Percentiles rank a stretch among this genome's conserved stretches.
phyloP scores from a whole-genome alignment of 1,140 invertebrate species.

The Polypedilum pembai region DNA sequence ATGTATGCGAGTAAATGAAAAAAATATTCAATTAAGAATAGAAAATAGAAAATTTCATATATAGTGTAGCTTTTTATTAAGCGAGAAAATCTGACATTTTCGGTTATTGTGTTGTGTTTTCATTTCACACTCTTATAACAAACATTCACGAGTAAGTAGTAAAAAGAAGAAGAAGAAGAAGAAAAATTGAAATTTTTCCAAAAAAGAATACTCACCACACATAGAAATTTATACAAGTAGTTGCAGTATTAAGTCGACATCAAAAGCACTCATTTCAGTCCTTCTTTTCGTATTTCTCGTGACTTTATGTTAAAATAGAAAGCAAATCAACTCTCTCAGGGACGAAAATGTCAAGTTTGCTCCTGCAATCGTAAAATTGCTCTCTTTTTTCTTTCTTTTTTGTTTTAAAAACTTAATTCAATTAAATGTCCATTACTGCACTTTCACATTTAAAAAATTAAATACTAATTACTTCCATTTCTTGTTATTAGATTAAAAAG shows the following conservation, averaged over 20 bases:
- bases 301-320: not conserved
- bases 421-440: constrained; percentile 13
- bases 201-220: constrained; percentile 17
- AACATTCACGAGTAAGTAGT: too few relatives aligned
- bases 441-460: not conserved
- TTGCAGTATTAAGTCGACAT: not conserved
- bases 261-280: constrained; percentile 1
- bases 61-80: too few relatives aligned
- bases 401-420: not conserved
- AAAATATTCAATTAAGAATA: not conserved
- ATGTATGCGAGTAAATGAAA: not conserved
- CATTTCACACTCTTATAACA: not conserved
- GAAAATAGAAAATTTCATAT: too few relatives aligned
- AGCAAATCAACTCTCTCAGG: constrained; percentile 16
- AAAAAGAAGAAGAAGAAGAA: constrained; percentile 1
- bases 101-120: not conserved
- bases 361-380: not conserved
- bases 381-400: not conserved
- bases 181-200: constrained; percentile 22
- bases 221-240: not conserved
- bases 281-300: not conserved
- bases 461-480: not conserved
- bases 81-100: constrained; percentile 28
- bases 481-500: not conserved
- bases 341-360: constrained; percentile 24